Base-by-base conservation (phyloP, 2,113 vertebrate species). In the Prietella phreatophila region DNA sequence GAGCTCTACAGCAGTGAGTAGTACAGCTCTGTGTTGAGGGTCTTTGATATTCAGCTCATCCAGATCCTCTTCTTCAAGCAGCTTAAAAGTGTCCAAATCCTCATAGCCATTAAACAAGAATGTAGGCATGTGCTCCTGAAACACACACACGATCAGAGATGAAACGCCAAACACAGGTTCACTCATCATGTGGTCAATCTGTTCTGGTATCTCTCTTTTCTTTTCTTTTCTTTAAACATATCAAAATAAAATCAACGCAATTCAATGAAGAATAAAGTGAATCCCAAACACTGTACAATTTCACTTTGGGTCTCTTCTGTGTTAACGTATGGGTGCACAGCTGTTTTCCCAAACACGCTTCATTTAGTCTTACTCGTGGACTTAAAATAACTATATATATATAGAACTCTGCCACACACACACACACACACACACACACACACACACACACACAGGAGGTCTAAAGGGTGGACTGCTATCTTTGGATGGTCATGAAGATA, bases 91-190 rank as follows among this genome's bases (percentile, higher is more conserved):
- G 92, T 99, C 98, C 92, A 99, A 91, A 91, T 99, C 98, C 93
- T 99, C 98, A 82, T 99, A 99, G 19, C 98, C 98, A 61, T 99
- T 99, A 93, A 99, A 98, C 50, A 99, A 92, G 93, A 99, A 99
- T 10, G 98, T 99, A 76, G 98, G 98, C 98, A 99, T 99, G 93
- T 99, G 98, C 90, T 99, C 98, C 98, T 99, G 87, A 82, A 87
- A 87, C 42, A 73, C 83, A 85, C 47, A 10, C 47, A 50, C 47
- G 0, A 53, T 53, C 53, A 80, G 5, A 80, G 15, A n/a, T 56
- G 17, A 81, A 81, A 56, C 73, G 13, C 20, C 71, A 75, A 22
- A 27, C 42, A 78, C 42, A 78, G 25, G 15, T 19, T 30, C 13
- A 14, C 30, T 33, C 65, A 15, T 69, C 30, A 30, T 71, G 13